Evolutionary conservation across 2,888 invertebrate species (phyloP), one percentile per base, ranked within the genome.

Genomic region (Drosophila kambysellisi): DNA sequence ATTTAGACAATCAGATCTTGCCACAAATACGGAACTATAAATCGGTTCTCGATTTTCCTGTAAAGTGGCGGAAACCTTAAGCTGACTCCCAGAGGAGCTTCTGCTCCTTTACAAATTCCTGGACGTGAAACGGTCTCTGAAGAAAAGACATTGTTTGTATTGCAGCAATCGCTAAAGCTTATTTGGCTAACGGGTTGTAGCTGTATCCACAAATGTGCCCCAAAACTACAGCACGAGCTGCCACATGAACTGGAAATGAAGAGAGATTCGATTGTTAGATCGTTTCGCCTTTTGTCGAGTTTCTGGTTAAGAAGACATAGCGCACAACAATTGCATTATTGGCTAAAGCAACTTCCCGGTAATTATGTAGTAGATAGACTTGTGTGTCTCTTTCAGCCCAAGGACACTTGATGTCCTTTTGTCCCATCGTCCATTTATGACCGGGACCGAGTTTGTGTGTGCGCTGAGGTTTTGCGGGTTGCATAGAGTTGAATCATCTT

Each of bases 401-500:
- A 68, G 61, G 63, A 32, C 63, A 39, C n/a, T 82, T 84, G 82
- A 79, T 65, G 81, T 62, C 54, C 56, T 57, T 57, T 57, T 15
- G 39, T 39, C 56, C 56, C n/a, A n/a, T 56, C 20, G 46, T 32
- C 46, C 57, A 25, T 46, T 57, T 32, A 81, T 67, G 81, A 64
- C 51, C 37, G 11, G 41, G 39, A n/a, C 61, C 25, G 29, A 46
- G 32, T 6, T 3, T 25, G 53, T 30, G 43, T 11, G 12, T 32
- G 41, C 32, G 39, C 67, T 80, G 82, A 87, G 82, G 82, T 83
- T 83, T 89, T 89, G 89, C 70, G 83, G 83, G 89, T 89, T 83
- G 84, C 88, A 89, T 83, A 78, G 70, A 87, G 88, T 83, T 83
- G 88, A 81, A 89, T 83, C 89, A 89, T 88, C 60, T 70, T 68